These are phyloP conservation scores for Unio delphinus DNA, from an alignment of 2,888 invertebrate genomes.

Conservation along the genomic window DNA sequence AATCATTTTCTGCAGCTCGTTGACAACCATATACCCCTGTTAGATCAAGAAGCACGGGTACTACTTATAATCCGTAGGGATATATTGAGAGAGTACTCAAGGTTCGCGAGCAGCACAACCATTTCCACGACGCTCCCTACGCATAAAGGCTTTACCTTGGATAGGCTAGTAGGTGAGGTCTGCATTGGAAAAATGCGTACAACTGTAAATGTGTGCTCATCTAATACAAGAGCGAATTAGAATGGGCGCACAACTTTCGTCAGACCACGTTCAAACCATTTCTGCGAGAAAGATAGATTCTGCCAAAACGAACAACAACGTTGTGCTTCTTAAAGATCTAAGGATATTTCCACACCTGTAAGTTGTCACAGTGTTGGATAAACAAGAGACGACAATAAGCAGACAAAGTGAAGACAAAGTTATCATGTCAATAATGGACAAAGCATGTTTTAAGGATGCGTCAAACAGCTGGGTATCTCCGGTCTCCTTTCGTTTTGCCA, in stretches of 20 bases:
- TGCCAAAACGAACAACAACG: too few relatives aligned
- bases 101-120: slow-evolving; percentile 7
- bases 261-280: slow-evolving; percentile 6
- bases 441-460: slow-evolving; percentile 9
- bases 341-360: too few relatives aligned
- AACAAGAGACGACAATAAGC: slow-evolving; percentile 15
- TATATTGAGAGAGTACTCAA: slow-evolving; percentile 4
- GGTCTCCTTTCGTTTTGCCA: slow-evolving; percentile 12
- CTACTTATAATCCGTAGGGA: slow-evolving; percentile 12
- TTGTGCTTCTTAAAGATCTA: too few relatives aligned
- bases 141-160: slow-evolving; percentile 14
- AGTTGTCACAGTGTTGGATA: neutral
- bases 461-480: slow-evolving; percentile 21
- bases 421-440: slow-evolving; percentile 14
- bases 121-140: slow-evolving; percentile 3
- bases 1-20: slow-evolving; percentile 12
- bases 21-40: slow-evolving; percentile 1
- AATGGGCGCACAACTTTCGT: slow-evolving; percentile 13
- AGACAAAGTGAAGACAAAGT: slow-evolving; percentile 14
- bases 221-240: slow-evolving; percentile 11
- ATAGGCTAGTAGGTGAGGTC: slow-evolving; percentile 18
- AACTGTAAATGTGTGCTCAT: slow-evolving; percentile 3
- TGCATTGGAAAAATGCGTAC: slow-evolving; percentile 13
- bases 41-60: slow-evolving; percentile 10
- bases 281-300: neutral